Percentiles rank a stretch among this genome's conserved stretches.
Evolutionary conservation across 2,888 invertebrate species (phyloP).

Genomic region (Drosophila anceps): DNA sequence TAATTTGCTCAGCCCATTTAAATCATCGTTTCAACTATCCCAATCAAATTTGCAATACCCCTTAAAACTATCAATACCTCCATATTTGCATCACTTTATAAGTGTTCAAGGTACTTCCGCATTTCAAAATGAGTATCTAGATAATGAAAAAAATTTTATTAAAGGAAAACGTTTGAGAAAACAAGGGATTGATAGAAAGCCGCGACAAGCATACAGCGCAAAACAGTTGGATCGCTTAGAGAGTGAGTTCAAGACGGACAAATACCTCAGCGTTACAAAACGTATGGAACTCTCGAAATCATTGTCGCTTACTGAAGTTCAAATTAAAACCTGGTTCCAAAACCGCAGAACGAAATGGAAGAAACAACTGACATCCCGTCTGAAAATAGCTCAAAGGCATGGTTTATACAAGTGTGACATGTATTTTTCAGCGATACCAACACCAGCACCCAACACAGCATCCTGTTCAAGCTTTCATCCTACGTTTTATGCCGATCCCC

Average conservation of each 20-base stretch:
- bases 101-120: conserved; percentile 87
- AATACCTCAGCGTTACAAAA: conserved; percentile 98
- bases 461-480: conserved; percentile 50
- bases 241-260: conserved; percentile 97
- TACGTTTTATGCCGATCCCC: conserved; percentile 58
- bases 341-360: conserved; percentile 97
- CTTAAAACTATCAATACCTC: conserved; percentile 85
- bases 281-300: conserved; percentile 96
- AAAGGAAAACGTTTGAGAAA: conserved; percentile 92
- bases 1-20: conserved; percentile 1
- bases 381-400: conserved; percentile 95
- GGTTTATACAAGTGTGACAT: conserved; percentile 87
- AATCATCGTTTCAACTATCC: neutral
- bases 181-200: conserved; percentile 96
- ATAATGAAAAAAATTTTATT: conserved; percentile 9
- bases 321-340: conserved; percentile 72
- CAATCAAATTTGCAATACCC: conserved; percentile 61
- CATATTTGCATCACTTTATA: conserved; percentile 85
- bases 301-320: conserved; percentile 87
- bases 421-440: conserved; percentile 87
- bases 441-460: conserved; percentile 38
- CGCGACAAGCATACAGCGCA: conserved; percentile 97
- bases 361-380: conserved; percentile 95
- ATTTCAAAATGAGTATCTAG: neutral
- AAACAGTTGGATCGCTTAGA: conserved; percentile 96